Conservation (phyloP, 2,113 vertebrate genomes). For the Amphilophus citrinellus region DNA sequence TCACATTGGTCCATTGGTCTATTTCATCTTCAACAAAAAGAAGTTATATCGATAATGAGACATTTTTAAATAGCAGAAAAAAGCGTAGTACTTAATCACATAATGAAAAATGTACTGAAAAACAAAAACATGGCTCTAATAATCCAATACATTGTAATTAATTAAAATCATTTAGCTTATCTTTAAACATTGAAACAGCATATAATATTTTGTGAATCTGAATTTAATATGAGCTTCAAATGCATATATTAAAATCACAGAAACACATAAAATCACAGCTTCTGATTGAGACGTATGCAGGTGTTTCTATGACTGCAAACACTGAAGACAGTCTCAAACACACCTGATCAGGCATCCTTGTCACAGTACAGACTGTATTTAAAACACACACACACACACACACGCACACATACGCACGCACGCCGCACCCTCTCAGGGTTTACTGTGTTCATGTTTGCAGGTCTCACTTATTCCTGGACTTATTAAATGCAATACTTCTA, state of each 20-base stretch:
- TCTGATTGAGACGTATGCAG: background rate
- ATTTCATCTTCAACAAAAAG: background rate
- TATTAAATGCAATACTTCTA: no score
- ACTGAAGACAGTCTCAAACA: background rate
- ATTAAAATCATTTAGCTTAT: background rate
- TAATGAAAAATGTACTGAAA: constrained; percentile 4
- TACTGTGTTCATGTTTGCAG: no score
- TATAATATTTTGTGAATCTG: background rate
- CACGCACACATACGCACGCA: no score
- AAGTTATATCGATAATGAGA: background rate
- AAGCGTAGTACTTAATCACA: background rate
- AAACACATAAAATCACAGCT: background rate
- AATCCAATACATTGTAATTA: background rate
- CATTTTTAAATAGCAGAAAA: no score
- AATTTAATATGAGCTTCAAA: background rate
- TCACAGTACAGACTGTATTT: background rate
- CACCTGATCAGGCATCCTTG: background rate
- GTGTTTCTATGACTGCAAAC: background rate
- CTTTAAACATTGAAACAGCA: background rate
- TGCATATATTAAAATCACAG: background rate
- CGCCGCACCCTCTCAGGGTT: no score
- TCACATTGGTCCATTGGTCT: background rate
- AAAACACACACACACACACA: background rate
- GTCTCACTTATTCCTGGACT: no score
- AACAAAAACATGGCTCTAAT: background rate